Evolutionary conservation across 2,888 invertebrate species (phyloP).

Genomic region (Eupithecia abbreviata): DNA sequence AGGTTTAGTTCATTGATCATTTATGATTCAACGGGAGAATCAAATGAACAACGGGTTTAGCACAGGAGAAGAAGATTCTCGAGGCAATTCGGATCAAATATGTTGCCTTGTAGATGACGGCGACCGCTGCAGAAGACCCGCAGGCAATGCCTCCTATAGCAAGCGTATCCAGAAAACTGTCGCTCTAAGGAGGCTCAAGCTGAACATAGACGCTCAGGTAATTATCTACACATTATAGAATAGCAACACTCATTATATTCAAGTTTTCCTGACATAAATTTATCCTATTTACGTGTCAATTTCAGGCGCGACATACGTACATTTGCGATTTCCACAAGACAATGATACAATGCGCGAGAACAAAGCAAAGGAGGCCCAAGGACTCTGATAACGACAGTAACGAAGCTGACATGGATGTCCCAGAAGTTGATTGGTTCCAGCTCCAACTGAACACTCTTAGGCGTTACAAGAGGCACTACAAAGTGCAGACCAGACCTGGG

Average conservation of each 20-base stretch:
- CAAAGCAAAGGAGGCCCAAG: constrained; percentile 92
- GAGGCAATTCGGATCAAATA: constrained; percentile 93
- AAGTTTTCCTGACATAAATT: constrained; percentile 26
- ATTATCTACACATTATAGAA: neutral
- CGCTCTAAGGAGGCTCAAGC: constrained; percentile 93
- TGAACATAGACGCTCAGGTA: constrained; percentile 90
- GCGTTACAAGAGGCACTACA: constrained; percentile 96
- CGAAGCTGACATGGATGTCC: constrained; percentile 95
- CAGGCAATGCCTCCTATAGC: constrained; percentile 97
- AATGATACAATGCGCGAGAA: constrained; percentile 97
- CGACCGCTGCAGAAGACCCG: constrained; percentile 92
- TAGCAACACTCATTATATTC: neutral
- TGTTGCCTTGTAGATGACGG: constrained; percentile 97
- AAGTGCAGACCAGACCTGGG: constrained; percentile 95
- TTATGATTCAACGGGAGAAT: constrained; percentile 84
- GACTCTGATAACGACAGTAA: constrained; percentile 98
- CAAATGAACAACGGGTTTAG: constrained; percentile 94
- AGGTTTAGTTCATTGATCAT: constrained; percentile 72
- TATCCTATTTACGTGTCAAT: constrained; percentile 38
- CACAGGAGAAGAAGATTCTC: constrained; percentile 95
- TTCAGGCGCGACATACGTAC: constrained; percentile 95
- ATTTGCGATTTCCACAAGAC: constrained; percentile 98
- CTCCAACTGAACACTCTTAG: constrained; percentile 97
- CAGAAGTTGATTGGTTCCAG: constrained; percentile 96
- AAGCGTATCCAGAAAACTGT: constrained; percentile 98